Evolutionary conservation across 2,797 vertebrate genomes (phyloP).

Genomic region (Propithecus deckenii): DNA sequence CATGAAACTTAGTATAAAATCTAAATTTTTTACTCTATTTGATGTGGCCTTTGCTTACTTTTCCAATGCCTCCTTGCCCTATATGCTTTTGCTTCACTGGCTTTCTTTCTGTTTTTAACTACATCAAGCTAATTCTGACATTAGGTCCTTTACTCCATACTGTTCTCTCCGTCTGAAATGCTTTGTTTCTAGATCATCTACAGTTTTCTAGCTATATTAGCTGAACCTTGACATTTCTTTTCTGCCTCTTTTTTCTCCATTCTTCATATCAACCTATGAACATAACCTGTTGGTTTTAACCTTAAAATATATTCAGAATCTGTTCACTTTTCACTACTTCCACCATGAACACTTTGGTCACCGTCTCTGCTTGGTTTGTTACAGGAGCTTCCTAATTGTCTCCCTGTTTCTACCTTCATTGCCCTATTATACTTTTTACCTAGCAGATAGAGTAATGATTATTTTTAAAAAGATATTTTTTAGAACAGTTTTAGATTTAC

Average conservation of each 20-base stretch:
- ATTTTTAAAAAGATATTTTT: slow-evolving; percentile 22
- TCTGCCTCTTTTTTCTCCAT: neutral
- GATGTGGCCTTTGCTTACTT: neutral
- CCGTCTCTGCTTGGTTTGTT: slow-evolving; percentile 40
- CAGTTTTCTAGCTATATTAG: neutral
- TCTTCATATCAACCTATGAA: neutral
- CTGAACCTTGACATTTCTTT: neutral
- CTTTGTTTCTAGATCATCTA: neutral
- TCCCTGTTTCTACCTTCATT: neutral
- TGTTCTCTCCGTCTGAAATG: neutral
- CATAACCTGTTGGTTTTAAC: slow-evolving; percentile 37
- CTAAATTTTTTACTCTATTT: slow-evolving; percentile 40
- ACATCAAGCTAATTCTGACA: neutral
- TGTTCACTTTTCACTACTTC: slow-evolving; percentile 30
- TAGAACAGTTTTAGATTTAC: slow-evolving; percentile 33
- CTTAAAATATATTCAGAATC: slow-evolving; percentile 39
- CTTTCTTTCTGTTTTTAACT: slow-evolving; percentile 15
- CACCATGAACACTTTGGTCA: neutral
- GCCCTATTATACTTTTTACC: neutral
- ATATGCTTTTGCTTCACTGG: neutral
- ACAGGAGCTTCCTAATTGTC: neutral
- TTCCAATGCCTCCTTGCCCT: neutral
- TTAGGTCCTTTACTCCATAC: neutral
- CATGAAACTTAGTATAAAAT: slow-evolving; percentile 19
- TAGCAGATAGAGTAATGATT: neutral